Percentiles rank a stretch among this genome's conserved stretches.
These are phyloP conservation scores for Epinephelus moara DNA, from an alignment of 2,113 vertebrate species.

Conservation along the genomic window DNA sequence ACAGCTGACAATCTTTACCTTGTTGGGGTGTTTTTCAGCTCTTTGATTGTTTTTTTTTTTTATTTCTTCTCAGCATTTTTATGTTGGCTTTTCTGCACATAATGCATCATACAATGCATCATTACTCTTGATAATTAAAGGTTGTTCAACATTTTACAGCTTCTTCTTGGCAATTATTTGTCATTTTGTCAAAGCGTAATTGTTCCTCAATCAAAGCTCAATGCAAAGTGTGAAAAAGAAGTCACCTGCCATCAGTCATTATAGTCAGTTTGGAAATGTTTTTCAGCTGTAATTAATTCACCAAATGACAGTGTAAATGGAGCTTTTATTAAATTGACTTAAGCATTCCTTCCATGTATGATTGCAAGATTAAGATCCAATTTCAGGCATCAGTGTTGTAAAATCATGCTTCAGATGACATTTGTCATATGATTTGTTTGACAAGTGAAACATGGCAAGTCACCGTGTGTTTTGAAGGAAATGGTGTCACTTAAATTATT, in stretches of 20 bases:
- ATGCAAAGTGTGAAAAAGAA: background rate
- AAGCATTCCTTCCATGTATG: background rate
- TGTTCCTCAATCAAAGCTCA: background rate
- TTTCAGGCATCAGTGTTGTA: background rate
- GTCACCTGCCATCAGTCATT: background rate
- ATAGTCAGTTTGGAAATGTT: background rate
- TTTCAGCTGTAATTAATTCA: background rate
- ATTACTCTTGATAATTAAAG: conserved; percentile 62
- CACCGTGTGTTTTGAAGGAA: background rate
- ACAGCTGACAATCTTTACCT: conserved; percentile 31
- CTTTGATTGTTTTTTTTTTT: conserved; percentile 27
- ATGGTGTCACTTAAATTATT: background rate
- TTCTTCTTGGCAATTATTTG: background rate
- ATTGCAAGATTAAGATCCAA: background rate
- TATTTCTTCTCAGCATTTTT: conserved; percentile 42
- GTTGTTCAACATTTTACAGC: conserved; percentile 42
- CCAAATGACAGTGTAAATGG: background rate
- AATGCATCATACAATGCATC: conserved; percentile 46
- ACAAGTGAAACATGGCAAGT: background rate
- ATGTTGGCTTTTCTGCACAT: conserved; percentile 42
- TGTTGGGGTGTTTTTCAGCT: conserved; percentile 40
- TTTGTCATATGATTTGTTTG: background rate
- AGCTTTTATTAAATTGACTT: conserved; percentile 6
- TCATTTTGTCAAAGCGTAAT: conserved; percentile 1
- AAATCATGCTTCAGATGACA: background rate